Evolutionary conservation across 2,113 vertebrate species (phyloP), one percentile per base, ranked within the genome.

Genomic region (Serinus canaria): DNA sequence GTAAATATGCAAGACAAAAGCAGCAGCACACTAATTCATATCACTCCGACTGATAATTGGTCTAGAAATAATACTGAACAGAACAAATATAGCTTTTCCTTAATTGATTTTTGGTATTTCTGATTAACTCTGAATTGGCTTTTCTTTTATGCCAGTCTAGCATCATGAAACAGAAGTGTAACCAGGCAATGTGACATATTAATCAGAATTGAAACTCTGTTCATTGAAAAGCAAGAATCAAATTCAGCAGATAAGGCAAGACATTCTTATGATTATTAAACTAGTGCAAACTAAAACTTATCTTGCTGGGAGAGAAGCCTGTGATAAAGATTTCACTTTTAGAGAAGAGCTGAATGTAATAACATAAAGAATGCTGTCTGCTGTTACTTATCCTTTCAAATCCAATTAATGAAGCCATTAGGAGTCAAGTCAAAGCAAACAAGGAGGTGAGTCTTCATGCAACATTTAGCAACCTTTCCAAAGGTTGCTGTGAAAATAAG

Each of bases 161-260:
- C 23, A 52, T 19, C 9, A 8, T 28, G 72, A 74, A 86, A 16
- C 16, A 53, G 35, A 73, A 20, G 7, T 10, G 1, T 15, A 77
- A 80, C 7, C 1, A 3, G n/a, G 12, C 14, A 75, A 58, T 37
- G 11, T 35, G 28, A 39, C 15, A 11, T 13, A 22, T 15, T 59
- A n/a, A 19, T 78, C 31, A 37, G 52, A 70, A 59, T 0, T 35
- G 33, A 89, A 92, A 58, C 0, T 0, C 6, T 78, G 2, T 63
- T 87, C 56, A 13, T 31, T 75, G 21, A 52, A 81, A 82, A 66
- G 13, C 19, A 85, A 92, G 21, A 67, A 30, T 47, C 16, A 37
- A 58, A 35, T n/a, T 46, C 63, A 62, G 24, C 25, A 58, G 1
- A n/a, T 18, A 59, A 67, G 19, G 37, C 5, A 70, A 43, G 23